Base-by-base conservation (phyloP, 2,797 vertebrate species). In the Sparus aurata region DNA sequence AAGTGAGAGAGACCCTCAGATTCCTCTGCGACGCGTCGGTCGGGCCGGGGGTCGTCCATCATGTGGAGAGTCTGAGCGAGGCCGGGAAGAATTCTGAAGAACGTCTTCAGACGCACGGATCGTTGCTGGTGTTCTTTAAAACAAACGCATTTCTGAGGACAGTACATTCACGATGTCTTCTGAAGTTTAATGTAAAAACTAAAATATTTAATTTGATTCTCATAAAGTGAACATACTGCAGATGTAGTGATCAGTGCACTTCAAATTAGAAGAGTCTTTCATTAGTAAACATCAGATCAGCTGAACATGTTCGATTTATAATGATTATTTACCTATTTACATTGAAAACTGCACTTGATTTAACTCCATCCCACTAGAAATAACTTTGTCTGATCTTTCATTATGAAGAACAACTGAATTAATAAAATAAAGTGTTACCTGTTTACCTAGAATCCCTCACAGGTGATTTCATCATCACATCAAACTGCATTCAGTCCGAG, bases 1-100 rank as follows among this genome's bases (percentile, higher is more conserved):
- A 91, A 91, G 90, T 74, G 73, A 77, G 54, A 30, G 45, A 55
- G 75, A 76, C 45, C 77, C 13, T 69, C 65, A 75, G 69, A 75
- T 85, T 87, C 82, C 83, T 80, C 74, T 74, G 43, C 30, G 70
- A 75, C 76, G 47, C 60, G 73, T 74, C 55, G 34, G n/a, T 15
- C 64, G 22, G 5, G 68, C 25, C 2, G 60, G 43, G 22, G 45
- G 7, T 60, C 62, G 61, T 58, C 34, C 30, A n/a, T 59, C 55
- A 38, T 45, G 34, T 30, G 8, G 34, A 41, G 12, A 52, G 10
- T 52, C 58, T 38, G 2, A 52, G 20, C 0, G 3, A 4, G 17
- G n/a, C 5, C 53, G 34, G 11, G 57, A 7, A 34, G 25, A 12
- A 8, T 64, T 25, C 27, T 20, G 10, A 3, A 30, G 30, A 55